phyloP scores from a whole-genome alignment of 2,888 invertebrate genomes.

The Pandemis heparana region DNA sequence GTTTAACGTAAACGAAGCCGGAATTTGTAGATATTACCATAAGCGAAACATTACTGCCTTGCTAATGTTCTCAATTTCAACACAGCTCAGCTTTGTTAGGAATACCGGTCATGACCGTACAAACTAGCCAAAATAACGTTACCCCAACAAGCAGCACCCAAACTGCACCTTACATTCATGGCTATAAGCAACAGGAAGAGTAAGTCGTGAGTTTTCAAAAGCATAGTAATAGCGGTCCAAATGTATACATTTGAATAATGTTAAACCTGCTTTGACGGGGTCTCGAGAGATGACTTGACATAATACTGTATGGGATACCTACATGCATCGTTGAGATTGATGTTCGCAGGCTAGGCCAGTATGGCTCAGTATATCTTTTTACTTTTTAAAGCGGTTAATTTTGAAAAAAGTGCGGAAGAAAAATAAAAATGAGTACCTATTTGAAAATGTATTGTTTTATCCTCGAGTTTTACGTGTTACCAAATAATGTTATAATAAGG shows the following conservation, averaged over 20 bases:
- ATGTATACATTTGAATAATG: slow-evolving; percentile 81
- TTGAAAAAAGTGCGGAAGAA: background rate
- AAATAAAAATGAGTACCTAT: no score
- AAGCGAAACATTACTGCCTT: slow-evolving; percentile 63
- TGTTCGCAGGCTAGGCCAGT: slow-evolving; percentile 53
- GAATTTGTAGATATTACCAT: slow-evolving; percentile 62
- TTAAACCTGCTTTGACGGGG: slow-evolving; percentile 74
- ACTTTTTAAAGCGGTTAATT: background rate
- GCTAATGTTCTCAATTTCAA: slow-evolving; percentile 69
- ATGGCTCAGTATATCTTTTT: slow-evolving; percentile 37
- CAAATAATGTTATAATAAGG: no score
- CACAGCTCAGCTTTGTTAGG: slow-evolving; percentile 69
- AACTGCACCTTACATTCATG: slow-evolving; percentile 47
- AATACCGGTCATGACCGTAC: slow-evolving; percentile 60
- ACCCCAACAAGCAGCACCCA: slow-evolving; percentile 44
- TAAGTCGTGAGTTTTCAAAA: slow-evolving; percentile 48
- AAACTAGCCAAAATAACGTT: slow-evolving; percentile 48
- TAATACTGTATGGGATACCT: slow-evolving; percentile 68
- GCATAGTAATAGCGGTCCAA: slow-evolving; percentile 54
- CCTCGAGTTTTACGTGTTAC: no score
- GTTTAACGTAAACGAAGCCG: slow-evolving; percentile 47
- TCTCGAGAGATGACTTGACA: slow-evolving; percentile 79
- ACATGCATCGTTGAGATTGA: slow-evolving; percentile 58
- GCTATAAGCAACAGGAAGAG: slow-evolving; percentile 42
- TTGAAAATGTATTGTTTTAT: no score